phyloP scores from a whole-genome alignment of 2,888 invertebrate species.

The Caenorhabditis wallacei region DNA sequence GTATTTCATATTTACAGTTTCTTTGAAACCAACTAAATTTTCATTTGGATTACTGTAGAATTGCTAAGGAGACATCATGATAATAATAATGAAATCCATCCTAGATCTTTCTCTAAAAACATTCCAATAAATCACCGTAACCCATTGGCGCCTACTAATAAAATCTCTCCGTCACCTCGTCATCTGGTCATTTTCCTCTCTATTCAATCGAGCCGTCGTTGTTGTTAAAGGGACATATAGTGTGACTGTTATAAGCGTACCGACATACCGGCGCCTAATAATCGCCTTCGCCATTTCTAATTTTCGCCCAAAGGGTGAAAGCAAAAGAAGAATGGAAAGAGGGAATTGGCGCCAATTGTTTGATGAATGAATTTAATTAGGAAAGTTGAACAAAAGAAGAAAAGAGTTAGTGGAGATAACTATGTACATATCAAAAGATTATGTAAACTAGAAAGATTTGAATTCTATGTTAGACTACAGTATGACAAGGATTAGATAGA shows the following conservation, averaged over 20 bases:
- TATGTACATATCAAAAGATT: no score
- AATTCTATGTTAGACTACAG: no score
- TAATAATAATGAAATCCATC: not conserved
- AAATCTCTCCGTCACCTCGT: conserved; percentile 9
- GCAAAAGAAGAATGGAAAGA: not conserved
- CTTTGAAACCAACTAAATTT: no score
- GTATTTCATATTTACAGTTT: no score
- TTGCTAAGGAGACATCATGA: no score
- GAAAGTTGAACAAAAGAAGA: not conserved
- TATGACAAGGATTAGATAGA: no score
- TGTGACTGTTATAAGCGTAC: conserved; percentile 32
- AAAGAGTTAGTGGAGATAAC: not conserved
- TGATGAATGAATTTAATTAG: conserved; percentile 21
- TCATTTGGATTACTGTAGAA: no score
- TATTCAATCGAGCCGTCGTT: conserved; percentile 16
- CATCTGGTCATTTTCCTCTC: conserved; percentile 7
- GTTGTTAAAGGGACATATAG: conserved; percentile 26
- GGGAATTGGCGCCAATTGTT: conserved; percentile 42
- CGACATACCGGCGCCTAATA: conserved; percentile 54
- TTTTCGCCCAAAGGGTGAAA: conserved; percentile 24
- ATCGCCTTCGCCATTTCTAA: conserved; percentile 36
- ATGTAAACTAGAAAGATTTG: no score
- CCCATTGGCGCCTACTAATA: conserved; percentile 38
- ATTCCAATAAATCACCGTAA: conserved; percentile 26
- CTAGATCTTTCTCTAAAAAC: not conserved